Percentiles rank a stretch among this genome's conserved stretches.
Conservation (phyloP, 2,113 vertebrate genomes). For the Mustelus asterias region DNA sequence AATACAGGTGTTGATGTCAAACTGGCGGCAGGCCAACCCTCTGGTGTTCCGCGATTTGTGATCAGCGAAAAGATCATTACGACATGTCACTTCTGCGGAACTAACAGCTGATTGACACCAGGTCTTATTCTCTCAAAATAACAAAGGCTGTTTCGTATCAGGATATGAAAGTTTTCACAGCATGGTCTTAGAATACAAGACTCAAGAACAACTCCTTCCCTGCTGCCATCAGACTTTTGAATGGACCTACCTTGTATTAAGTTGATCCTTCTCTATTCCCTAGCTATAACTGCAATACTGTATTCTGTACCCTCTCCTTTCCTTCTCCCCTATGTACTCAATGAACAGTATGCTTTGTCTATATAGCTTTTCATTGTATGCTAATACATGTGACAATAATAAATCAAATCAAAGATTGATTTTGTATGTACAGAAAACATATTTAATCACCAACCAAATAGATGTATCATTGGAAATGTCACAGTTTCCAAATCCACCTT, state of each 20-base stretch:
- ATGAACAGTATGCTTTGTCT: no score
- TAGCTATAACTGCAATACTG: no score
- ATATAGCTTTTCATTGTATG: no score
- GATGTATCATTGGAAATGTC: background rate
- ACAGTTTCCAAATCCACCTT: background rate
- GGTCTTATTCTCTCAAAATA: background rate
- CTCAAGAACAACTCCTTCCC: no score
- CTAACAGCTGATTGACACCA: background rate
- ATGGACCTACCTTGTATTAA: no score
- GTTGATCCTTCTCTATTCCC: no score
- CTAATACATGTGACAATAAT: no score
- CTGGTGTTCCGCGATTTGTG: background rate
- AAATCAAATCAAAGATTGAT: no score
- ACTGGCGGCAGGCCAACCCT: background rate
- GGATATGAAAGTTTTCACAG: background rate
- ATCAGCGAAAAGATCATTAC: background rate
- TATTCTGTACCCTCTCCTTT: no score
- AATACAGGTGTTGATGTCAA: background rate
- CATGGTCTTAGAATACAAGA: background rate
- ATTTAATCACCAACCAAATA: background rate
- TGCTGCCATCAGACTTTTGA: no score
- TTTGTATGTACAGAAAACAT: background rate
- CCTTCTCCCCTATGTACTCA: no score
- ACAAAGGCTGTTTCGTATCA: background rate
- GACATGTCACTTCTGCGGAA: background rate